Base-by-base conservation (phyloP, 2,888 invertebrate species). In the Alloplasta piceator region DNA sequence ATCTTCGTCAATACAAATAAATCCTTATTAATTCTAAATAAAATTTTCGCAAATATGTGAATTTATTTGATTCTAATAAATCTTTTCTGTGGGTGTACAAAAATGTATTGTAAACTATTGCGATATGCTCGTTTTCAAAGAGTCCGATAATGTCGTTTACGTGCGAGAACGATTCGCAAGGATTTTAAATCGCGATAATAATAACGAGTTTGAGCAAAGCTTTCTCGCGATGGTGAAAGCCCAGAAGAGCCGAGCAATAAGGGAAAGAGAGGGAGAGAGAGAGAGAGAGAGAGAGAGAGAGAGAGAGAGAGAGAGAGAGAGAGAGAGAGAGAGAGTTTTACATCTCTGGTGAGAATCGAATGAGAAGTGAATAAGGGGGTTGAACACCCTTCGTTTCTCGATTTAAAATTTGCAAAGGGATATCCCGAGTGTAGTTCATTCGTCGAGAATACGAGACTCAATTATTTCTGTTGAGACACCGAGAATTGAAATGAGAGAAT, bases 181-280 rank as follows among this genome's bases (percentile, higher is more conserved):
- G 60, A 39, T 55, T 78, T 73, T 26, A 50, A 78, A 78, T 78
- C 67, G 26, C 46, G 78, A 78, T 78, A 73, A 73, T 73, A 73
- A 63, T 73, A 73, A 73, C 63, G 72, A 78, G 67, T 75, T 52
- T 39, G 43, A 41, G 41, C 39, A n/a, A 39, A 43, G 48, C 39
- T 63, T n/a, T 68, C 48, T 48, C 36, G 36, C 50, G 78, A 83
- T 77, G 58, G 70, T 55, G 64, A 73, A 64, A 81, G 50, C 58
- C 55, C 41, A 61, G 74, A 80, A 78, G 72, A 58, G 3, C 56
- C n/a, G 67, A 6, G 43, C 26, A 26, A 26, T 68, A 63, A 68
- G 26, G n/a, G 14, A 52, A 38, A 43, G 4, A 16, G 16, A 26
- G 41, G 26, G 10, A 26, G 6, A 58, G 43, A 63, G 56, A 48